These are phyloP conservation scores for Cottus gobio DNA, from an alignment of 2,113 vertebrate genomes.

Conservation along the genomic window DNA sequence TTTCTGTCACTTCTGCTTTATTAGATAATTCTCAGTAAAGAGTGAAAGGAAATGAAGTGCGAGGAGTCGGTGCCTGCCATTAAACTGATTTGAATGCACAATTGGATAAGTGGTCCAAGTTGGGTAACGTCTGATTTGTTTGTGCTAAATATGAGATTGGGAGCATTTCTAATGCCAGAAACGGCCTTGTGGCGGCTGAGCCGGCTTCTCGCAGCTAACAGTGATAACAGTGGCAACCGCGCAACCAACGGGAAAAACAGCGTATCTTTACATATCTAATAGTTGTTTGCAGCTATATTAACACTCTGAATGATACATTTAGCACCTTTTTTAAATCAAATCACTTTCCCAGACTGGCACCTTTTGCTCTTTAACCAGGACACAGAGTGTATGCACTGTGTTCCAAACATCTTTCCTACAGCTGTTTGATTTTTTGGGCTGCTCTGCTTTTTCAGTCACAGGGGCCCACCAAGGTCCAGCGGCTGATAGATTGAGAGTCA, in stretches of 20 bases:
- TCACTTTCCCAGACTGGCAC: neutral
- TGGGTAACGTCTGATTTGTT: neutral
- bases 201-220: neutral
- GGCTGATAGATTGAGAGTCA: slow-evolving; percentile 19
- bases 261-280: neutral
- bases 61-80: neutral
- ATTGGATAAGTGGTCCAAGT: neutral
- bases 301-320: neutral
- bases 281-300: neutral
- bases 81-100: neutral
- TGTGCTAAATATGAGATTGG: neutral
- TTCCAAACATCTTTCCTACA: neutral
- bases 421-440: neutral
- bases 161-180: neutral
- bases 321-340: neutral
- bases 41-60: slow-evolving; percentile 6
- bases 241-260: neutral
- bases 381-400: neutral
- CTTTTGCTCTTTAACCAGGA: neutral
- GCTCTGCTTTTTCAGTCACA: neutral
- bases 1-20: slow-evolving; percentile 42
- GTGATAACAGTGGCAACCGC: neutral
- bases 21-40: slow-evolving; percentile 31
- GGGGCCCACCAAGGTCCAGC: slow-evolving; percentile 4
- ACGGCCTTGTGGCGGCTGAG: neutral